Evolutionary conservation across 2,113 vertebrate genomes (phyloP).

Genomic region (Scytalopus superciliaris): DNA sequence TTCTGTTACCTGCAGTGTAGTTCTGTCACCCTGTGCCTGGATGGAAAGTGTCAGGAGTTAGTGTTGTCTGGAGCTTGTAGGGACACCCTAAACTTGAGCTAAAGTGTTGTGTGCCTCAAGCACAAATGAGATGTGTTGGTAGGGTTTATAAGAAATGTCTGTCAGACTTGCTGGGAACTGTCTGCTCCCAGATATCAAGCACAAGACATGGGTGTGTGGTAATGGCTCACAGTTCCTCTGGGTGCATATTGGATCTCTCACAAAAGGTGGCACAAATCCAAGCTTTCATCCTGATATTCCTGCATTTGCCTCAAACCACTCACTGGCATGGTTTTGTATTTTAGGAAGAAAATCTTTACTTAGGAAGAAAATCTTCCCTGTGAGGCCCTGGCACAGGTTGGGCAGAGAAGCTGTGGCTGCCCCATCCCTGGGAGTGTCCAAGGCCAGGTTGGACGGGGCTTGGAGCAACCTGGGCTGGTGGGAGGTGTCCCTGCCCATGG

Average conservation of each 20-base stretch:
- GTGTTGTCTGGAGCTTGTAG: background rate
- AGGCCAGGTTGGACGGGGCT: background rate
- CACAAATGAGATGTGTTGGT: background rate
- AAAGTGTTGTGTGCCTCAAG: accelerated
- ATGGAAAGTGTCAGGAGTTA: background rate
- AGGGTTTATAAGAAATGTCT: background rate
- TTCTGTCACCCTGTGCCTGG: accelerated
- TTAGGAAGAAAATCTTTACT: background rate
- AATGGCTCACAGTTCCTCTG: background rate
- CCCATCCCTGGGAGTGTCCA: background rate
- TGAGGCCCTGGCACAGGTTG: background rate
- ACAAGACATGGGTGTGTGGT: accelerated
- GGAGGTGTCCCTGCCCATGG: too few species aligned
- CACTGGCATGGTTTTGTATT: background rate
- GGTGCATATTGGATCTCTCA: background rate
- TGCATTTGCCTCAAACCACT: background rate
- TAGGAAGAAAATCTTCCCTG: background rate
- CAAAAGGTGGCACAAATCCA: background rate
- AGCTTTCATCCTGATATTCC: background rate
- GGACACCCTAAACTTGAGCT: background rate
- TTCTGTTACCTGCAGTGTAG: background rate
- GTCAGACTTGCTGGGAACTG: background rate
- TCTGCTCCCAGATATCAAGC: background rate
- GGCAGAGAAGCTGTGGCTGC: background rate
- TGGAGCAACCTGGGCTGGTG: background rate